phyloP scores from a whole-genome alignment of 2,797 vertebrate species.

The Miichthys miiuy region DNA sequence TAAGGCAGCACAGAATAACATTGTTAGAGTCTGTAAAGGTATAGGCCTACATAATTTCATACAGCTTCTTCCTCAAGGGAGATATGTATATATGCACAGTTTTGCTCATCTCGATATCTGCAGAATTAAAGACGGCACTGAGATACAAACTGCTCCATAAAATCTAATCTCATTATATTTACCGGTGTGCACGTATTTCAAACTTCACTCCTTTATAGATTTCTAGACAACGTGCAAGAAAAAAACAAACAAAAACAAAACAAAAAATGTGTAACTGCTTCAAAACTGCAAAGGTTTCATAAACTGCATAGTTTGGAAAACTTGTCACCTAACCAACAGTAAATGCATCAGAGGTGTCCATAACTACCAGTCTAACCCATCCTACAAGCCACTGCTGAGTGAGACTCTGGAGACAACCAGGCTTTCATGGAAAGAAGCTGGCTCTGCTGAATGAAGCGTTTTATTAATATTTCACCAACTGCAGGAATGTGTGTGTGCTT shows the following conservation, averaged over 20 bases:
- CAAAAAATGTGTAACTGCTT: background rate
- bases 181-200: background rate
- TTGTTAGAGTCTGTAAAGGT: background rate
- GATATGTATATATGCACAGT: background rate
- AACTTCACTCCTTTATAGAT: background rate
- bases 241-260: too few species aligned
- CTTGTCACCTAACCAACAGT: conserved; percentile 21
- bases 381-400: conserved; percentile 26
- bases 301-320: conserved; percentile 10
- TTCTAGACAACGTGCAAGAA: background rate
- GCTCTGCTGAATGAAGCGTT: conserved; percentile 63
- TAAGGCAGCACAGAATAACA: background rate
- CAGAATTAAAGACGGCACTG: background rate
- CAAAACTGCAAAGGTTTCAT: background rate
- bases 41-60: too few species aligned
- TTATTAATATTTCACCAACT: conserved; percentile 82
- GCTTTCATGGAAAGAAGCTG: conserved; percentile 69
- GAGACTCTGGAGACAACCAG: conserved; percentile 55
- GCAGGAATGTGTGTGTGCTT: conserved; percentile 39
- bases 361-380: conserved; percentile 48
- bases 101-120: background rate
- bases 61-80: background rate
- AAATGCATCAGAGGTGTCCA: conserved; percentile 26
- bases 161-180: background rate
- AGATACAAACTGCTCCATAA: background rate